phyloP scores from a whole-genome alignment of 2,797 vertebrate species.

The Potorous gilbertii region DNA sequence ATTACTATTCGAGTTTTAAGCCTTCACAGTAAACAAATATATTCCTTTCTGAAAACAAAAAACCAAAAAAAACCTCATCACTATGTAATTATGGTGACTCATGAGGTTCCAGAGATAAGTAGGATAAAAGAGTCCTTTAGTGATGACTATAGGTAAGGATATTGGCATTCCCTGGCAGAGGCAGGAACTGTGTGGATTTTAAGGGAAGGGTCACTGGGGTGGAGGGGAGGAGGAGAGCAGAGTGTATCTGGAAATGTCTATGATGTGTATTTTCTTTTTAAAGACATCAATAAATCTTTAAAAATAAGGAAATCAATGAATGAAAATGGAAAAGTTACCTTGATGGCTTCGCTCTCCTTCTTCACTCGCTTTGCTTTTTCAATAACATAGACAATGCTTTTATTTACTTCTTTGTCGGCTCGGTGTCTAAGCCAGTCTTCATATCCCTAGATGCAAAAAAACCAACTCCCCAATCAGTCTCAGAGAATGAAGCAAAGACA shows the following conservation, averaged over 20 bases:
- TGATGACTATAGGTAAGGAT: background rate
- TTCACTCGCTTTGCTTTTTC: conserved; percentile 89
- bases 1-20: conserved; percentile 13
- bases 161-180: background rate
- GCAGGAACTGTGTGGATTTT: background rate
- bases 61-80: background rate
- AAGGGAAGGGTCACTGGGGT: background rate
- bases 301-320: background rate
- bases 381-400: conserved; percentile 92
- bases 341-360: conserved; percentile 96
- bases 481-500: conserved; percentile 19
- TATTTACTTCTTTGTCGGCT: conserved; percentile 98
- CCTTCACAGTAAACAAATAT: background rate
- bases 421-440: conserved; percentile 99
- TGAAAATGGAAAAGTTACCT: conserved; percentile 85
- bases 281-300: background rate
- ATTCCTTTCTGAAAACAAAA: conserved; percentile 8
- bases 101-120: background rate
- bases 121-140: background rate
- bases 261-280: background rate
- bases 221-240: background rate
- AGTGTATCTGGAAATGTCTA: background rate
- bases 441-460: conserved; percentile 90
- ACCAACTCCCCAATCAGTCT: conserved; percentile 40
- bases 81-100: background rate